Base-by-base conservation (phyloP, 2,113 vertebrate genomes). In the Rhinoderma darwinii region DNA sequence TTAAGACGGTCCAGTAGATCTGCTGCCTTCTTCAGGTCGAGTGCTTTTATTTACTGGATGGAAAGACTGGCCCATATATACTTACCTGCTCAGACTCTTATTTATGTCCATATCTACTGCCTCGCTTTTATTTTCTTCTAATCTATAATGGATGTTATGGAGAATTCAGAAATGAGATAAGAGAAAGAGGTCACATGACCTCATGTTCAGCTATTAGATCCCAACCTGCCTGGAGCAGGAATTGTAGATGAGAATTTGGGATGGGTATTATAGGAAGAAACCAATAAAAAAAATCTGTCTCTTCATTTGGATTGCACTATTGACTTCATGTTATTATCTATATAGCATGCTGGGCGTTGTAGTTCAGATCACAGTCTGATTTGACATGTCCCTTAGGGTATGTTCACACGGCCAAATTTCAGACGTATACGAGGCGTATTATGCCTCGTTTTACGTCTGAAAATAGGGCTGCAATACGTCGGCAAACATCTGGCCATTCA, bases 191-290 rank as follows among this genome's bases (percentile, higher is more conserved):
- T 39, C 27, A 61, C 35, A 32, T 37, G 18, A 72, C 37, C 22
- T 85, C 20, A 41, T 68, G 80, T 44, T 66, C 80, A 44, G 37
- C 80, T 47, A 30, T 41, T 43, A 82, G 27, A 82, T 83, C 30
- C 44, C 20, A 32, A 35, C 47, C 47, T 54, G 75, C 47, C 50
- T 54, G 44, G 27, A 54, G 75, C 47, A 54, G 44, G 44, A 30
- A 78, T 10, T 76, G 43, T 27, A 44, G 73, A 30, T 76, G 22
- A 47, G 11, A 72, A 17, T 77, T n/a, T 27, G 6, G 22, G 11
- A 18, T 44, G 1, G 79, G 39, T 15, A 5, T 14, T 5, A 59
- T 41, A 82, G 56, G 37, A 32, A 30, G 39, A 17, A 25, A 77
- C 20, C 37, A 39, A 7, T 22, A 37, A 41, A 35, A 68, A 30